Base-by-base conservation (phyloP, 92 coral and sea anemone genomes). In the Porites evermanni region DNA sequence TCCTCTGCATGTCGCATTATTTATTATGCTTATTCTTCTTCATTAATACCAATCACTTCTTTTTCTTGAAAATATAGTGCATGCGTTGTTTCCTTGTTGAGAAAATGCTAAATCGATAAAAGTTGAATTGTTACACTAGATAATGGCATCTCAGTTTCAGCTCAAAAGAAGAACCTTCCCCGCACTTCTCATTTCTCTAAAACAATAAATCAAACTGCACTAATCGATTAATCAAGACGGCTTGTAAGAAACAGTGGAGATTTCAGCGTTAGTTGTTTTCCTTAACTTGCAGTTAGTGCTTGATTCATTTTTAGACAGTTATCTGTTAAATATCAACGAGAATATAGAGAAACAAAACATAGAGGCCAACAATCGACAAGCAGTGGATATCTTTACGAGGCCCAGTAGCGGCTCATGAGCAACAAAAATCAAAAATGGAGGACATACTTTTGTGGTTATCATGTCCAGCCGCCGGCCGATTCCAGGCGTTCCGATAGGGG, bases 291-390 rank as follows among this genome's bases (percentile, higher is more conserved):
- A 1, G 4, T 19, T 84, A 95, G 98, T 91, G 19, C 82, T 95
- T 75, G 96, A 88, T 53, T 84, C 92, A 60, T 95, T 90, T 66
- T 83, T 95, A 21, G 91, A 93, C 64, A 77, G 84, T 53, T 78
- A 93, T 64, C 70, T 95, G 60, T 60, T 79, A 9, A 83, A 67
- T 21, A 56, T 83, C 58, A 95, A 95, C 50, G 92, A 95, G 47
- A 91, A 87, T 2, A 91, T 93, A 53, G 83, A 81, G 85, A 82
- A 79, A 52, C 90, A 93, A 64, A 95, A 95, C 72, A 86, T 84
- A 38, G 74, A 76, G 61, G 75, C 83, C 26, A 89, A 88, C 69
- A 56, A 50, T 79, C 77, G 70, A 38, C 94, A 91, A 44, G 85
- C 84, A 68, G 91, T 87, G 67, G 74, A 95, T 53, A 77, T 95